Evolutionary conservation across 2,113 vertebrate species (phyloP), one percentile per base, ranked within the genome.

Genomic region (Oryzias javanicus): DNA sequence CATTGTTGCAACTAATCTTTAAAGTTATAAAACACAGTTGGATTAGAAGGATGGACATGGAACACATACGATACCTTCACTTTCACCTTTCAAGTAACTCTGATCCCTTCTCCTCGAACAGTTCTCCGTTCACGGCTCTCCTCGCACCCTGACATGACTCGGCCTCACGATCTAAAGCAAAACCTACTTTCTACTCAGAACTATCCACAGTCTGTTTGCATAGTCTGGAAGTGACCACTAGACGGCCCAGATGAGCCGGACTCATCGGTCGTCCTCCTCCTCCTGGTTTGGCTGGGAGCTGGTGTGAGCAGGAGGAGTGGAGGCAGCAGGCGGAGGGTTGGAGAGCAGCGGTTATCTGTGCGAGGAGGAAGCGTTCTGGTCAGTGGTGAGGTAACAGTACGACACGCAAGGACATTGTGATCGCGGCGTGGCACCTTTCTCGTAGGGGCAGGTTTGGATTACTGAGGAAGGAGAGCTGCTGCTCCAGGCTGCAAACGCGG

Each of bases 401-500:
- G n/a, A 12, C 14, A 19, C 13, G 6, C 4, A 1, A 24, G 13
- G 14, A 7, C 16, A 16, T 16, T 16, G 16, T 3, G 6, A 14
- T 25, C 3, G 16, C 82, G 76, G 6, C 44, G 80, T 64, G 63
- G 80, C 60, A 93, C 92, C 92, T 92, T 65, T 91, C 88, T 68
- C 85, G 82, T 53, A 92, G 77, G 25, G 87, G 88, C 47, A 91
- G 74, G 13, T 84, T 85, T n/a, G 89, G 87, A 62, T 89, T 91
- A 60, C 77, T 85, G 71, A 97, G 90, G 64, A 94, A 93, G 53
- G 92, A 93, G 48, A 98, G 87, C 82, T 95, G 94, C 87, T 96
- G 94, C 82, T 98, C 95, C 90, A 98, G 90, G 51, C 87, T 93
- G 80, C 94, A 97, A 77, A 98, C 95, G 22, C 95, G 93, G 70